A percentile compares a stretch with the other conserved stretches of the same genome.
Evolutionary conservation across 2,797 vertebrate genomes (phyloP).

Genomic region (Sitta carolinensis): DNA sequence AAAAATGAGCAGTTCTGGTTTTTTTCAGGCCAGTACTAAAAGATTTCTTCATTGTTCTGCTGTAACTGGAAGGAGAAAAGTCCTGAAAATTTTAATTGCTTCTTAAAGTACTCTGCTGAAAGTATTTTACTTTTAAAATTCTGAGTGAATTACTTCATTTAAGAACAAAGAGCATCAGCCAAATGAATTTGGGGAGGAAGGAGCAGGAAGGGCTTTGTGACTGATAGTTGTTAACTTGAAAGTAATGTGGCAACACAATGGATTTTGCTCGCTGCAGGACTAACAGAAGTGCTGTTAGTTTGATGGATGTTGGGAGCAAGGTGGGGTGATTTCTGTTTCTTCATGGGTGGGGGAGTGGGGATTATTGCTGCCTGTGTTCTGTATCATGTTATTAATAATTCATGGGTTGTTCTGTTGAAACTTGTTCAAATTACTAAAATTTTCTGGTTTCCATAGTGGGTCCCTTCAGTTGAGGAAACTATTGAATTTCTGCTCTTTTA

Average conservation of each 20-base stretch:
- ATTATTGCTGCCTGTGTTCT: not conserved
- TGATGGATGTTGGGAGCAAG: not conserved
- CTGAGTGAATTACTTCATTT: not conserved
- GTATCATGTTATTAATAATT: not conserved
- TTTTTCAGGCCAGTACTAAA: not conserved
- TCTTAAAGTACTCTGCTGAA: not conserved
- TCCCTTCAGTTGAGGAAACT: not conserved
- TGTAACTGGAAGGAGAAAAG: not conserved
- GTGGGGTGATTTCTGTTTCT: not conserved
- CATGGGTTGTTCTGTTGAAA: not conserved
- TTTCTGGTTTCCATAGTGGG: rapidly evolving
- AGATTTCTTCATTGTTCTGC: not conserved
- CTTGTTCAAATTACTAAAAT: not conserved
- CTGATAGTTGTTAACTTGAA: not conserved
- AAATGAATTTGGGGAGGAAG: not conserved
- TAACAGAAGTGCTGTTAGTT: not conserved
- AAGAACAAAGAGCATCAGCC: not conserved
- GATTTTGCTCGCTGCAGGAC: not conserved
- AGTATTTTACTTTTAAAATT: not conserved
- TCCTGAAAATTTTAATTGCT: not conserved
- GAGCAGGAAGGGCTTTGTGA: rapidly evolving
- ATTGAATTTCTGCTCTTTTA: not conserved
- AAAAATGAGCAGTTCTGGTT: not conserved
- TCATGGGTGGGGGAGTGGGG: not conserved
- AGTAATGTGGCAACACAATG: rapidly evolving